Conservation (phyloP, 2,888 invertebrate genomes). For the Acanthosepion esculentum region DNA sequence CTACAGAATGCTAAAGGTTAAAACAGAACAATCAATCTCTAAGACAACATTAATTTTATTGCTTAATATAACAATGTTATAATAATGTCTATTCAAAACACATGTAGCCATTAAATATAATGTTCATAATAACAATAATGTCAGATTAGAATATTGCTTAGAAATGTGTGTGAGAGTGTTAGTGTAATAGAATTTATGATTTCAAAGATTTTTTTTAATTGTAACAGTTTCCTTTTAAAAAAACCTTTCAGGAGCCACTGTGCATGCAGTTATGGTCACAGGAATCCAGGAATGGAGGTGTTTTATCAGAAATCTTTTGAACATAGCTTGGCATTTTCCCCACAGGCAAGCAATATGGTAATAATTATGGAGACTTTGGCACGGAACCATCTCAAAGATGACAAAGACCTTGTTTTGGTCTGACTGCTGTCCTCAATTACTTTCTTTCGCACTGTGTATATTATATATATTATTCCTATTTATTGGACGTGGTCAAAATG, state of each 20-base stretch:
- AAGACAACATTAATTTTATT: no score
- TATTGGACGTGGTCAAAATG: background rate
- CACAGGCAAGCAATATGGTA: conserved; percentile 39
- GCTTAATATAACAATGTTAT: no score
- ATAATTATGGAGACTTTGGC: conserved; percentile 43
- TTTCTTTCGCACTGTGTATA: background rate
- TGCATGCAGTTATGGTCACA: conserved; percentile 44
- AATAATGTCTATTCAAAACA: no score
- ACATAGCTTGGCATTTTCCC: conserved; percentile 39
- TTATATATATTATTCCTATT: background rate
- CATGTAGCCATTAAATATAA: no score
- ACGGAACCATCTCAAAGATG: conserved; percentile 43
- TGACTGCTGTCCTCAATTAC: background rate
- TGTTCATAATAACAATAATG: no score
- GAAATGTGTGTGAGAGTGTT: no score
- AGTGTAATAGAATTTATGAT: no score
- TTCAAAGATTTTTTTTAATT: background rate
- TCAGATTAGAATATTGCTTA: no score
- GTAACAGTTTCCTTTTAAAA: background rate
- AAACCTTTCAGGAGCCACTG: conserved; percentile 25
- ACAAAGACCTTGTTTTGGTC: conserved; percentile 43
- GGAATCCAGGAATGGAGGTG: conserved; percentile 36
- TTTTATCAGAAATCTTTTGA: conserved; percentile 44
- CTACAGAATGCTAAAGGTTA: no score
- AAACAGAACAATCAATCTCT: no score